Evolutionary conservation across 2,797 vertebrate genomes (phyloP), one percentile per base, ranked within the genome.

Genomic region (Neoniphon sammara): DNA sequence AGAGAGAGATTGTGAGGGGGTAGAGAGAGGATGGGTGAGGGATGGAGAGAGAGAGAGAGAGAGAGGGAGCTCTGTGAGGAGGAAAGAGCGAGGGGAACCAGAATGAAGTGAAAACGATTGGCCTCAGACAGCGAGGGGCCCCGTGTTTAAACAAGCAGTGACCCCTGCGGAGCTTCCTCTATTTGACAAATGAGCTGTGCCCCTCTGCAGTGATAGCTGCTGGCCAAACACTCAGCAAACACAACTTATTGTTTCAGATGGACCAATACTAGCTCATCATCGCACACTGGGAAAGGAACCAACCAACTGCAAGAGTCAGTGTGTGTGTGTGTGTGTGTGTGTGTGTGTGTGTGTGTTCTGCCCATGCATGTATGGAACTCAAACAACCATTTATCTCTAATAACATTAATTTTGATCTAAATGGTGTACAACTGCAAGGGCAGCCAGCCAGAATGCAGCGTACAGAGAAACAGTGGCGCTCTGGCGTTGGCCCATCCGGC

Each of bases 161-260:
- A 80, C 80, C 83, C 83, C 80, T 84, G 78, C 72, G 63, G 78
- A 66, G 72, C 69, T 68, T 85, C 81, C 81, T 66, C 64, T 42
- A 56, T 68, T 67, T 87, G 81, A 85, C 81, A 80, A 87, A 89
- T 69, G 77, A 74, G 73, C 64, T 9, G 1, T 56, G 78, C 39
- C 53, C 70, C 66, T 69, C 49, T 46, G 75, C 65, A 23, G 73
- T 71, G 73, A 68, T 65, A 69, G 78, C 73, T 65, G 62, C 47
- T 23, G 73, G 72, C 30, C 74, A 49, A 69, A 83, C 75, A 68
- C 54, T 54, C 57, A n/a, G 71, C 36, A 44, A 42, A 20, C 64
- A 17, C 9, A 36, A 61, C 61, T 70, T 85, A 58, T 68, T 15
- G 84, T 81, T 73, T 56, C 63, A 70, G 76, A 78, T 65, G 64